These are phyloP conservation scores for Belgica antarctica DNA, from an alignment of 2,888 invertebrate genomes.

Conservation along the genomic window DNA sequence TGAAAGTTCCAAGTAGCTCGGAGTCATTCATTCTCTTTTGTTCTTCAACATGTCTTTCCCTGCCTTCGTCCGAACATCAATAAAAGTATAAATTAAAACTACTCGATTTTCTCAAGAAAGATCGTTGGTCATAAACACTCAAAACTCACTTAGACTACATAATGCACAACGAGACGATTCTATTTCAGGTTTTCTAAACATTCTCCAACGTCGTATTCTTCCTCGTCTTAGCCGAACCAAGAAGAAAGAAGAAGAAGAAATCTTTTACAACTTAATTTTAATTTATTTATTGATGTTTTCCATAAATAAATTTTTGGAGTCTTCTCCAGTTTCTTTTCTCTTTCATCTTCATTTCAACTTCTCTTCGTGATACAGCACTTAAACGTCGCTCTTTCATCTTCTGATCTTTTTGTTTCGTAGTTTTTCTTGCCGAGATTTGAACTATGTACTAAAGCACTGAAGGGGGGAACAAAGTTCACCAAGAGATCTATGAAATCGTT, in stretches of 20 bases:
- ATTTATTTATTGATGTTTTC: constrained; percentile 44
- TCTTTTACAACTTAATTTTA: constrained; percentile 43
- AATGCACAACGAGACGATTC: not conserved
- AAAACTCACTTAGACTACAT: constrained; percentile 5
- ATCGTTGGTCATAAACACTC: constrained; percentile 1
- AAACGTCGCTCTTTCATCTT: constrained; percentile 10
- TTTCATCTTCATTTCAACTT: not conserved
- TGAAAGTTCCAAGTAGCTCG: not conserved
- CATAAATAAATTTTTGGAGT: constrained; percentile 39
- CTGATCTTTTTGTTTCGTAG: not conserved
- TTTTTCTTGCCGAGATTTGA: not conserved
- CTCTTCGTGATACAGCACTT: not conserved
- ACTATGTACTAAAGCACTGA: not conserved
- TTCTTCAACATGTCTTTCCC: not conserved
- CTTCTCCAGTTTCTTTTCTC: constrained; percentile 33
- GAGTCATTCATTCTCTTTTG: not conserved
- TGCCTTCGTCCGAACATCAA: too few species aligned
- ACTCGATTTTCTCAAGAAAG: not conserved
- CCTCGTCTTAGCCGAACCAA: not conserved
- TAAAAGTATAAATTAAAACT: constrained; percentile 26
- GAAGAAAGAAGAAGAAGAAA: constrained; percentile 13
- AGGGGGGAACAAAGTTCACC: not conserved
- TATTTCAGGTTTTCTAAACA: not conserved
- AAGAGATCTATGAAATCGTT: not conserved
- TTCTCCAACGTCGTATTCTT: not conserved